These are phyloP conservation scores for Osmoderma eremita DNA, from an alignment of 2,888 invertebrate species.

Conservation along the genomic window DNA sequence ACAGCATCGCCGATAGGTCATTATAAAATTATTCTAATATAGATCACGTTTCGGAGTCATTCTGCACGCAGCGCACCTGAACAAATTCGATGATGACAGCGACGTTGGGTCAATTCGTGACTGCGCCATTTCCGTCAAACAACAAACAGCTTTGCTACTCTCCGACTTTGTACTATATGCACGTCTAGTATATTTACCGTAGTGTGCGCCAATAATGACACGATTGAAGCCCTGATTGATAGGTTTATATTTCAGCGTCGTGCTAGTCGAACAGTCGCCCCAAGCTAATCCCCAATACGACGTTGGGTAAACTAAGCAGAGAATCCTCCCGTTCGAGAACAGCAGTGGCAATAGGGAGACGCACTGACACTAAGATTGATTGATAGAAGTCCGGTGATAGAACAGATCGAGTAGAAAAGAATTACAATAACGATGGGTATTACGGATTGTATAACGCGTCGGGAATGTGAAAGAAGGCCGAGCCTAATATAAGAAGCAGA, in stretches of 20 bases:
- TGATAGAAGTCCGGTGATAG: constrained; percentile 59
- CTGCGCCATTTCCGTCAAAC: constrained; percentile 29
- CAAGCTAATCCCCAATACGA: constrained; percentile 55
- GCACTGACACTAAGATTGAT: constrained; percentile 63
- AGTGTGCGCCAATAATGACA: constrained; percentile 49
- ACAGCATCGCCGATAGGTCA: not conserved
- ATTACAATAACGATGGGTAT: constrained; percentile 61
- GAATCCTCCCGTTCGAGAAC: constrained; percentile 20
- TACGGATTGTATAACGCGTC: constrained; percentile 49
- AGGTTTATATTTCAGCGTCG: constrained; percentile 60
- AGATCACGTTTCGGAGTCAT: constrained; percentile 22
- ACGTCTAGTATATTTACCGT: too few species aligned
- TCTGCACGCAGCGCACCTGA: constrained; percentile 28
- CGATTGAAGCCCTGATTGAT: constrained; percentile 59
- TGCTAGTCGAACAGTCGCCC: constrained; percentile 53
- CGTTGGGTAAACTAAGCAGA: constrained; percentile 50
- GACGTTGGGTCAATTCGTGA: constrained; percentile 31
- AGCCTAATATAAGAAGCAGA: constrained; percentile 5
- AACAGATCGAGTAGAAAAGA: constrained; percentile 56
- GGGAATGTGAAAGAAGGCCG: constrained; percentile 43
- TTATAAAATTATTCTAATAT: constrained; percentile 31
- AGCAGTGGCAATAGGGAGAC: constrained; percentile 40
- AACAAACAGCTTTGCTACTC: not conserved
- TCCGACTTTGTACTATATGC: too few species aligned
- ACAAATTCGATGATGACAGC: constrained; percentile 39